Percentiles rank a stretch among this genome's conserved stretches.
These are phyloP conservation scores for Agelaius phoeniceus DNA, from an alignment of 2,113 vertebrate species.

Conservation along the genomic window DNA sequence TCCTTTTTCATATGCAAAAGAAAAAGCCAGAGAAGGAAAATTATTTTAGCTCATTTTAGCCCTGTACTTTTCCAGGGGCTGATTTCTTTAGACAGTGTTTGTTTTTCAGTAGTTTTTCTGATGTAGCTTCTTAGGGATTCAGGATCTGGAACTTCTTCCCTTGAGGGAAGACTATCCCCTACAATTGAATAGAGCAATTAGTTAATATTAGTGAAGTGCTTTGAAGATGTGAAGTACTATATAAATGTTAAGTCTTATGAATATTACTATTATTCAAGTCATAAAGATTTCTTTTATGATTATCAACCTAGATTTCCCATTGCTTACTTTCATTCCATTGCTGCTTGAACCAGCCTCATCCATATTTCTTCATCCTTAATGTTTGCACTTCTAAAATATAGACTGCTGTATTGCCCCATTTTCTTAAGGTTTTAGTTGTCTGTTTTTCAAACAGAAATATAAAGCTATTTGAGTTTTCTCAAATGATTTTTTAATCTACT, in stretches of 20 bases:
- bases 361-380: background rate
- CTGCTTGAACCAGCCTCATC: background rate
- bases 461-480: slow-evolving; percentile 1
- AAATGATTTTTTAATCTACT: background rate
- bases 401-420: background rate
- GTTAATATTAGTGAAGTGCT: slow-evolving; percentile 52
- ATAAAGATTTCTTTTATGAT: slow-evolving; percentile 45
- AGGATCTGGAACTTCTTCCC: slow-evolving; percentile 16
- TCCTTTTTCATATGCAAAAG: background rate
- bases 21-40: background rate
- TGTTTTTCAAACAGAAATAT: background rate
- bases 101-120: slow-evolving; percentile 41
- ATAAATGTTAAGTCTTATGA: slow-evolving; percentile 56
- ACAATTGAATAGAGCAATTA: slow-evolving; percentile 51
- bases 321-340: slow-evolving; percentile 21
- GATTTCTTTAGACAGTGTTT: slow-evolving; percentile 23
- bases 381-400: background rate
- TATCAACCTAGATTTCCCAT: slow-evolving; percentile 33
- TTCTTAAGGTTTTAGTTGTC: background rate
- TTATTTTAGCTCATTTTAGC: background rate
- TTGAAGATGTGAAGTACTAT: slow-evolving; percentile 52
- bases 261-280: slow-evolving; percentile 33
- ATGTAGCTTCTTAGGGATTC: slow-evolving; percentile 34
- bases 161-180: slow-evolving; percentile 13
- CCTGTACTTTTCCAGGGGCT: slow-evolving; percentile 22